Evolutionary conservation across 2,888 invertebrate genomes (phyloP).

Genomic region (Atethmia centrago): DNA sequence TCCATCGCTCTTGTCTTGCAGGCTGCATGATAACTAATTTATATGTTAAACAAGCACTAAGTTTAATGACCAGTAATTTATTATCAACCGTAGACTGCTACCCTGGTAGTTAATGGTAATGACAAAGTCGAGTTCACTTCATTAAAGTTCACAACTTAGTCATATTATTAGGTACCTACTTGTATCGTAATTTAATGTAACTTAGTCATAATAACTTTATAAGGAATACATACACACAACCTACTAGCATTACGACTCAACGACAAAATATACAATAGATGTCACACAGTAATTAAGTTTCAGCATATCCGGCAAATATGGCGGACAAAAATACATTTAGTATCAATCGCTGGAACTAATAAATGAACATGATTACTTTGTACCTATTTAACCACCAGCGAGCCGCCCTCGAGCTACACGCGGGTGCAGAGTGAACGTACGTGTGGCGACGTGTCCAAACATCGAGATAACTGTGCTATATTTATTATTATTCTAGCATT

Average conservation of each 20-base stretch:
- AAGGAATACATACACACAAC: background rate
- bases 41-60: constrained; percentile 18
- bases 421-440: too few relatives aligned
- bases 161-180: background rate
- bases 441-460: too few relatives aligned
- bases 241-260: too few relatives aligned
- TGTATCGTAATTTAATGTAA: background rate
- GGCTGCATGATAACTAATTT: constrained; percentile 3
- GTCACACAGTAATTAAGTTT: background rate
- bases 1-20: constrained; percentile 12
- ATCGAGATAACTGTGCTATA: too few relatives aligned
- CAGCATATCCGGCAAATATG: background rate
- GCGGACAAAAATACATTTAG: background rate
- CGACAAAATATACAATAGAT: background rate
- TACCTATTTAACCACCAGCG: background rate
- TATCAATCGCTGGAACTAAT: background rate
- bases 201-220: background rate
- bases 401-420: background rate
- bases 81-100: constrained; percentile 31
- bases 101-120: constrained; percentile 27
- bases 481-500: too few relatives aligned
- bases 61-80: constrained; percentile 35
- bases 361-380: background rate
- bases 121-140: constrained; percentile 5
- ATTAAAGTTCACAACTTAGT: background rate